These are phyloP conservation scores for Stichopus horrens DNA, from an alignment of 53 echinoderm and acorn worm genomes.

Conservation along the genomic window DNA sequence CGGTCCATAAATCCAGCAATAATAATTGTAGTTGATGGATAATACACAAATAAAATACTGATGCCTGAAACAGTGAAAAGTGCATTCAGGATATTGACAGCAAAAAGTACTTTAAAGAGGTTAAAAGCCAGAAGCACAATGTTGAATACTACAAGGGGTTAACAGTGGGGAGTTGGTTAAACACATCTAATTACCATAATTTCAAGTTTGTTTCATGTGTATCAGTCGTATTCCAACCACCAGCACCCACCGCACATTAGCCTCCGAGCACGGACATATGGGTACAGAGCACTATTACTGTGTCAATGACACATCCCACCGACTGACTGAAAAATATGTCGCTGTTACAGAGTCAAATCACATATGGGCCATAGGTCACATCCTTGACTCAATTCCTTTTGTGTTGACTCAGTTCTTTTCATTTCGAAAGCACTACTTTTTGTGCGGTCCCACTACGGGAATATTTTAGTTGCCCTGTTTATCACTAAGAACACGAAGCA, in stretches of 20 bases:
- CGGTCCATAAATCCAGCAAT: too few relatives aligned
- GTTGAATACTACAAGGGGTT: not conserved
- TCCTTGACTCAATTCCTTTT: not conserved
- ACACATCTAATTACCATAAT: conserved; percentile 17
- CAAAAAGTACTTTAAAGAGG: not conserved
- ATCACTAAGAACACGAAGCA: too few relatives aligned
- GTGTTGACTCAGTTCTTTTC: not conserved
- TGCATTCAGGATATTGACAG: not conserved
- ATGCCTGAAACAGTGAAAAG: not conserved
- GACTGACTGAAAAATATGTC: not conserved
- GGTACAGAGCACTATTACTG: not conserved
- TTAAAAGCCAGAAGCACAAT: not conserved
- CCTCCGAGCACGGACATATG: not conserved
- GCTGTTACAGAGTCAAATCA: not conserved
- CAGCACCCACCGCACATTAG: too few relatives aligned
- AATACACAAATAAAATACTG: not conserved
- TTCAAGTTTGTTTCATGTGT: not conserved
- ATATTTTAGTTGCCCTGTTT: too few relatives aligned
- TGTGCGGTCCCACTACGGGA: too few relatives aligned
- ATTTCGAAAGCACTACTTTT: too few relatives aligned
- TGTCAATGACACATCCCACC: not conserved
- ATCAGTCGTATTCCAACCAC: not conserved
- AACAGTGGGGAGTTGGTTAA: not conserved
- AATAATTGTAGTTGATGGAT: not conserved
- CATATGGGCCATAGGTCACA: not conserved